Evolutionary conservation across 2,113 vertebrate genomes (phyloP), one percentile per base, ranked within the genome.

Genomic region (Aphyosemion australe): DNA sequence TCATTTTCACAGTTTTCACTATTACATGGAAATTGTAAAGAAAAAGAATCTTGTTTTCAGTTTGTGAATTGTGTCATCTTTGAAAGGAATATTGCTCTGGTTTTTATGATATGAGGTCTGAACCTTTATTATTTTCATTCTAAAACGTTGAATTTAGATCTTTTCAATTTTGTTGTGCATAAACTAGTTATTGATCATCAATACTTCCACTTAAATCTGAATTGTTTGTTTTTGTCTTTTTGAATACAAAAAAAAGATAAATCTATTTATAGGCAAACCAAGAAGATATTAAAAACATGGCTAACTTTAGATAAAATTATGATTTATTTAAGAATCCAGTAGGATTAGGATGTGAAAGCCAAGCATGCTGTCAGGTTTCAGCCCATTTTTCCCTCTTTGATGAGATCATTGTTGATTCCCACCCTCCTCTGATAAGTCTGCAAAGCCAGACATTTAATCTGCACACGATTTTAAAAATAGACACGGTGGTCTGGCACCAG

Each of bases 371-470:
- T 56, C 50, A 49, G 19, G 31, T 46, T 57, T 61, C 26, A 60
- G 15, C 32, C 48, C 31, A 37, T 19, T 34, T 54, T 56, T 18
- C 49, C 26, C 55, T 48, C 20, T 68, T 56, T 59, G 47, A 58
- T 69, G 21, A 61, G 55, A 57, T 75, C 43, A 60, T 20, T 62
- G 47, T 48, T 72, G 51, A 74, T 61, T 65, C 19, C 31, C 63
- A 58, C 43, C 39, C 11, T 32, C 31, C 41, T 55, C 32, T 34
- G 37, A 45, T 37, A 59, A 48, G 41, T 42, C 55, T 56, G 37
- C 52, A 47, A 68, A 50, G 49, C 19, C 61, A 67, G 61, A 68
- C 52, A 20, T 67, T 77, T 55, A 61, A 64, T 77, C 34, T 47
- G 43, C 65, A 54, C 45, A 45, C 10, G 26, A 34, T 37, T 63